Percentiles rank a stretch among this genome's conserved stretches.
Conservation (phyloP, 2,113 vertebrate genomes). For the Scomber colias region DNA sequence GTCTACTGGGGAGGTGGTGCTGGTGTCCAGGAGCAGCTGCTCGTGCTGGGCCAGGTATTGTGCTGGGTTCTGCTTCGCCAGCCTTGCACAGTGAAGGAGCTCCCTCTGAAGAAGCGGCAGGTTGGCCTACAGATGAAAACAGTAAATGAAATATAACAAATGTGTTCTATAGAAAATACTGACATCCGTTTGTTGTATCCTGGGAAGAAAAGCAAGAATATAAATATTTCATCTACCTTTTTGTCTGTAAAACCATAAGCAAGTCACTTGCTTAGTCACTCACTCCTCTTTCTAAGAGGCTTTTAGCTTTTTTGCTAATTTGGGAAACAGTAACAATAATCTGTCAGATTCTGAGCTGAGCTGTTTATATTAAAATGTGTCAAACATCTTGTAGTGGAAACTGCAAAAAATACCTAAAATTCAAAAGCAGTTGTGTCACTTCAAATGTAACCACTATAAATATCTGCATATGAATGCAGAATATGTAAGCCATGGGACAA, state of each 20-base stretch:
- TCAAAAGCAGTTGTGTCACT: background rate
- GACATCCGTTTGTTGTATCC: too few relatives aligned
- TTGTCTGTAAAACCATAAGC: background rate
- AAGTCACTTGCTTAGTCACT: background rate
- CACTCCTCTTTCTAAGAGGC: background rate
- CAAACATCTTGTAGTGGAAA: background rate
- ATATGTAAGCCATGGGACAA: too few relatives aligned
- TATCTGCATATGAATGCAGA: too few relatives aligned
- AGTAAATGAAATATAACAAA: background rate
- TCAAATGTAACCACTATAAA: too few relatives aligned
- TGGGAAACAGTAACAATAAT: background rate
- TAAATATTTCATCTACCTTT: conserved; percentile 1
- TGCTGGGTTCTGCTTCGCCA: conserved; percentile 97
- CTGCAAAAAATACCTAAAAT: background rate
- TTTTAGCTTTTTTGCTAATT: background rate
- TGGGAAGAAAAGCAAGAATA: background rate
- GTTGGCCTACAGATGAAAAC: conserved; percentile 87
- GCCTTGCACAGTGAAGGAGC: conserved; percentile 95
- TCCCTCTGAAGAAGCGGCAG: conserved; percentile 96
- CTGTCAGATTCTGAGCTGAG: background rate
- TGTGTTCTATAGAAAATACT: too few relatives aligned
- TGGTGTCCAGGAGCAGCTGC: conserved; percentile 95
- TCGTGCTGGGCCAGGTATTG: conserved; percentile 99
- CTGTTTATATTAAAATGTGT: background rate
- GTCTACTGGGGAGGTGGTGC: conserved; percentile 90